Base-by-base conservation (phyloP, 1,140 invertebrate species). In the Lordiphosa stackelbergi region DNA sequence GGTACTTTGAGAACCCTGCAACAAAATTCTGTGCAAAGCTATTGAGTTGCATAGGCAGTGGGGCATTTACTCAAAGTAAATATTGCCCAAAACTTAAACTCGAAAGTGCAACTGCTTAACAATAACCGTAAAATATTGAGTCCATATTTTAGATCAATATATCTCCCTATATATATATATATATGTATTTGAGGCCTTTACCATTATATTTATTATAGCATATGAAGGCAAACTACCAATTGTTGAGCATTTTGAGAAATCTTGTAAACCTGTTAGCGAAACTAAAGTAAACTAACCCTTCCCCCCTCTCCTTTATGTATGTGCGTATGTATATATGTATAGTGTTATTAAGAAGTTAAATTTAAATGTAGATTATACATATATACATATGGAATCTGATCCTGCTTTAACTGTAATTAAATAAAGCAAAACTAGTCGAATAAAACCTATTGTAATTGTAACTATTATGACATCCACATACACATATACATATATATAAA, bases 371-470 rank as follows among this genome's bases (percentile, higher is more conserved):
- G 60, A 73, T 54, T 59, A 49, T 48, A 57, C 40, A 59, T 58
- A 60, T 57, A 56, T 56, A 52, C 69, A 38, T 58, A 73, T 69
- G 53, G 51, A 59, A 36, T 36, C 51, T 54, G 66, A 51, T 63
- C 41, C 59, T 46, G 74, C 74, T 78, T 78, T 53, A 66, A 57
- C 42, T 72, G 69, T 72, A 71, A 65, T 45, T 65, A 24, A 65
- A 62, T 43, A 51, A 38, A 51, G 54, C 57, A 43, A 54, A 47
- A 22, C 52, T 72, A 72, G 69, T 73, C 52, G 34, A 77, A 74
- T 56, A 59, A 45, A 58, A 60, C 60, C 31, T 56, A 62, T 65
- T 84, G 69, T 81, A 77, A 77, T 69, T 77, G 77, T 81, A 77
- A 68, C 54, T 71, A 54, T 68, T 74, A 48, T 56, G 45, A 52